A percentile compares a stretch with the other conserved stretches of the same genome.
These are phyloP conservation scores for Thereva unica DNA, from an alignment of 2,888 invertebrate species.

Conservation along the genomic window DNA sequence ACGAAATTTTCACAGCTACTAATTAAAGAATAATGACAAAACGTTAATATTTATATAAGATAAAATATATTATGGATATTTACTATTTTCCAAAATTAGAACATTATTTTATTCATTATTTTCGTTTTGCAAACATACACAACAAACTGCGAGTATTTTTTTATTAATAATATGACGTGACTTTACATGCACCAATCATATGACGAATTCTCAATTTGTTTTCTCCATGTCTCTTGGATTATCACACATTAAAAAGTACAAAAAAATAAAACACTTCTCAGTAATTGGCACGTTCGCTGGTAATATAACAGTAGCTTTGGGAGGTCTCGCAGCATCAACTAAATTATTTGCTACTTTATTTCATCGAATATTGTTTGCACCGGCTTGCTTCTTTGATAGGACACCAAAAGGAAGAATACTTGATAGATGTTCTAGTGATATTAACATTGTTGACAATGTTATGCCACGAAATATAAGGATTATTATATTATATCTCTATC, in stretches of 20 bases:
- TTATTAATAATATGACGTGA: too few species aligned
- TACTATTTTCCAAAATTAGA: too few species aligned
- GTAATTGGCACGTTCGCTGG: constrained; percentile 50
- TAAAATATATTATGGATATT: too few species aligned
- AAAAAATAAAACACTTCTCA: constrained; percentile 39
- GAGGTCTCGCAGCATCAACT: constrained; percentile 59
- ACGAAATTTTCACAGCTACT: too few species aligned
- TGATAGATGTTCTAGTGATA: constrained; percentile 65
- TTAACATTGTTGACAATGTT: constrained; percentile 62
- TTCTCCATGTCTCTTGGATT: too few species aligned
- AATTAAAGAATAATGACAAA: too few species aligned
- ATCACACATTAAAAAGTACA: neutral
- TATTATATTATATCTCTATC: constrained; percentile 47
- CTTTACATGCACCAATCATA: too few species aligned
- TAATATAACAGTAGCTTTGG: constrained; percentile 57
- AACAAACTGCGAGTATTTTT: too few species aligned
- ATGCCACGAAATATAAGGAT: constrained; percentile 56
- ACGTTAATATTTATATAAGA: too few species aligned
- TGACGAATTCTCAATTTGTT: too few species aligned
- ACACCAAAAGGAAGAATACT: constrained; percentile 67
- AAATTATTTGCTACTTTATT: constrained; percentile 60
- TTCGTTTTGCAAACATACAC: too few species aligned
- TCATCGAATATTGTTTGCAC: constrained; percentile 60
- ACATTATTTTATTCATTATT: too few species aligned
- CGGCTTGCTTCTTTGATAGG: constrained; percentile 66